Evolutionary conservation across 2,113 vertebrate species (phyloP), one percentile per base, ranked within the genome.

Genomic region (Mionectes macconnelli): DNA sequence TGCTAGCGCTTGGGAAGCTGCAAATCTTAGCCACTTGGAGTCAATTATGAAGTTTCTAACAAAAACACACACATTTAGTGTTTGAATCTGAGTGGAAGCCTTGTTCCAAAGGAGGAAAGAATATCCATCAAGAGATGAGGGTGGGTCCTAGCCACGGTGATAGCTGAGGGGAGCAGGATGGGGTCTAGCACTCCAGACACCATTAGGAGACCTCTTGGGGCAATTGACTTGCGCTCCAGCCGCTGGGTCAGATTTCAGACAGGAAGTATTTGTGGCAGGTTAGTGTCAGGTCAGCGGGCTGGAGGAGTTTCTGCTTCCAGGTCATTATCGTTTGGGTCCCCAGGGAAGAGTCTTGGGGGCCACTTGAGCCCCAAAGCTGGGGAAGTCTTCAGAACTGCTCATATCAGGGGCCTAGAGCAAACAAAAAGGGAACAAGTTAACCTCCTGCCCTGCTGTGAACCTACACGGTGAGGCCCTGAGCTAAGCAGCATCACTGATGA

Each of bases 381-480:
- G 99, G 90, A 99, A 99, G 81, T 99, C 99, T 98, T 99, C 99
- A 50, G 99, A 99, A 97, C 99, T 99, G 98, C 98, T 99, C 99
- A 99, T 99, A 68, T 99, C 99, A 25, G 99, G 99, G 88, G 99
- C 99, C 99, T 99, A 95, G 80, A 92, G 93, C 87, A 94, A 96
- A 97, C 85, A 75, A 94, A 97, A 95, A 96, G 73, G 87, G 83
- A 96, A 95, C 62, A 82, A 47, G 82, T 92, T 90, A 91, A 92
- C 80, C n/a, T 82, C 89, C 68, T 87, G 90, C 57, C 57, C 70
- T 77, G 63, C 77, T 93, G 59, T 0, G 0, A 73, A 39, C 12
- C 33, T 73, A 40, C 33, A 37, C 0, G 6, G 45, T 18, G 67
- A 6, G 5, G 16, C 44, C 86, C 85, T 83, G 62, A 87, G 66